phyloP scores from a whole-genome alignment of 2,113 vertebrate genomes.

The Phalacrocorax pelagicus region DNA sequence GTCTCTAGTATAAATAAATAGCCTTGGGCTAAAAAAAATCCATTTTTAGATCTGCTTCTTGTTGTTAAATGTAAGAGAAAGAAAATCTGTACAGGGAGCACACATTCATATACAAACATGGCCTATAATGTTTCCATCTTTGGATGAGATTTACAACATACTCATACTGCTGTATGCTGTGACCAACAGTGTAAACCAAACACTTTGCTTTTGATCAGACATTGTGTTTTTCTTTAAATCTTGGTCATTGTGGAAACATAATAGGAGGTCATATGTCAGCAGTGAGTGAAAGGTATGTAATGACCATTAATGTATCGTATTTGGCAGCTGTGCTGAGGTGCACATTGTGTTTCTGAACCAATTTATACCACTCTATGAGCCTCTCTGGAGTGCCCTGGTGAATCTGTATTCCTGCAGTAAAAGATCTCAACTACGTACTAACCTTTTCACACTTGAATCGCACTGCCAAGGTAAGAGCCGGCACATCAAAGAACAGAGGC shows the following conservation, averaged over 20 bases:
- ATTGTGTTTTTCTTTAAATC: background rate
- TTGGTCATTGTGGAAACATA: background rate
- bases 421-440: background rate
- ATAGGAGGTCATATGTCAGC: background rate
- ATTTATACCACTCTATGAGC: background rate
- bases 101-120: background rate
- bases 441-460: background rate
- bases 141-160: background rate
- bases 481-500: background rate
- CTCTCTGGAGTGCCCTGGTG: background rate
- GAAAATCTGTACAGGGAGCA: background rate
- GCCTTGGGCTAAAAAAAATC: background rate
- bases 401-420: background rate
- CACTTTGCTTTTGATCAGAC: background rate
- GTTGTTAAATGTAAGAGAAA: background rate
- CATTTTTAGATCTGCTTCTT: background rate
- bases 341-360: background rate
- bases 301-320: background rate
- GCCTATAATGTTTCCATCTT: background rate
- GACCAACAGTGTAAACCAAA: background rate
- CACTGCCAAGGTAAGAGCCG: background rate
- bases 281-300: background rate
- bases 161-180: background rate
- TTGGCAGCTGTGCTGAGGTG: background rate
- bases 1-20: background rate